Evolutionary conservation across 2,888 invertebrate genomes (phyloP).

Genomic region (Gandaritis pyraliata): DNA sequence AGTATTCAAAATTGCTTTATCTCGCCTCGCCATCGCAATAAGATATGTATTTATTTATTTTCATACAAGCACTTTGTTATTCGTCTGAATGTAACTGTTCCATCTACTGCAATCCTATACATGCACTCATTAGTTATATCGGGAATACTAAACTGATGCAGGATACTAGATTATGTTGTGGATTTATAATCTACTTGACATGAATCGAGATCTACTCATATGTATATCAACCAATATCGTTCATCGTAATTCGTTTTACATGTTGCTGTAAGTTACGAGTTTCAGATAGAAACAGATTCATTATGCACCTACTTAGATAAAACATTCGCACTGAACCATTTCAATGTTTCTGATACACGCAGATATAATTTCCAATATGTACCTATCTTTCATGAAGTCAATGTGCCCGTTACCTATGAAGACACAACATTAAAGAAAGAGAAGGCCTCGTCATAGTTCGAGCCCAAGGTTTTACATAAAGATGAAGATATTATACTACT

Average conservation of each 20-base stretch:
- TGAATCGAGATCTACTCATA: conserved; percentile 16
- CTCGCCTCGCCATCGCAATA: conserved; percentile 39
- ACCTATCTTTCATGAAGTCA: too few species aligned
- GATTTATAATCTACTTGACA: conserved; percentile 36
- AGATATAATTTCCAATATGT: too few species aligned
- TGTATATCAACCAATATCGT: neutral
- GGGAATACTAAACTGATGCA: conserved; percentile 24
- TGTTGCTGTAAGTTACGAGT: conserved; percentile 11
- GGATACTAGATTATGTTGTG: conserved; percentile 28
- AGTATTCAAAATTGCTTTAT: conserved; percentile 51
- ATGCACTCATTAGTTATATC: conserved; percentile 41
- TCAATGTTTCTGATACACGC: too few species aligned
- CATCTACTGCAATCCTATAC: conserved; percentile 30
- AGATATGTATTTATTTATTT: conserved; percentile 55
- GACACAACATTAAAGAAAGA: too few species aligned
- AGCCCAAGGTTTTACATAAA: conserved; percentile 75
- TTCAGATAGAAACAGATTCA: neutral
- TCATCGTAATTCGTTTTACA: conserved; percentile 4
- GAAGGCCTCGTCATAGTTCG: conserved; percentile 61
- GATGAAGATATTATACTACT: conserved; percentile 61
- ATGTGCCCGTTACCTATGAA: too few species aligned
- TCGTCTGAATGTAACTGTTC: conserved; percentile 39
- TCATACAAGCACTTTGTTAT: conserved; percentile 52
- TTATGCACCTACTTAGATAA: neutral
- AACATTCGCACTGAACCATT: too few species aligned